Percentiles rank a stretch among this genome's conserved stretches.
Evolutionary conservation across 2,797 vertebrate species (phyloP).

Genomic region (Poeciliopsis paucimaculata): DNA sequence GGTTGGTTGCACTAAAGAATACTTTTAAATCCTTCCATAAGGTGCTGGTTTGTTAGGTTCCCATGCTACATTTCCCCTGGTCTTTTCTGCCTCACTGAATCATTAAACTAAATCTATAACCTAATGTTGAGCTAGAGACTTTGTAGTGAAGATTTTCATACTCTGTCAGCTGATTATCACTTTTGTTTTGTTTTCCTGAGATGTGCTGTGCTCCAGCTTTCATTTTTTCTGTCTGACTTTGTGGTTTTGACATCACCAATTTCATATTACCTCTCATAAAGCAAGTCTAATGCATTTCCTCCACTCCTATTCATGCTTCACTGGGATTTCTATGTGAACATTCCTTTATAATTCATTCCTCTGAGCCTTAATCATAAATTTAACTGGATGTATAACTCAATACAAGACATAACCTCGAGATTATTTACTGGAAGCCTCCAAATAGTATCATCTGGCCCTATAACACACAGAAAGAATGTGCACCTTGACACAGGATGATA

Average conservation of each 20-base stretch:
- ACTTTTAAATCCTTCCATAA: neutral
- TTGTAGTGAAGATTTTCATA: neutral
- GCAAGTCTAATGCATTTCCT: constrained; percentile 18
- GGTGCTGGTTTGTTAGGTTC: neutral
- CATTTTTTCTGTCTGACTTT: neutral
- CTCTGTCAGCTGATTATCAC: neutral
- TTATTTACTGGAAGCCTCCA: constrained; percentile 79
- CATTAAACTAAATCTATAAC: neutral
- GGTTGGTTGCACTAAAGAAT: neutral
- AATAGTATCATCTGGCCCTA: constrained; percentile 63
- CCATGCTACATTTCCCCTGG: neutral
- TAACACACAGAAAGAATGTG: constrained; percentile 78
- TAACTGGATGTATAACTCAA: constrained; percentile 64
- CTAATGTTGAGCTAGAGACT: too few species aligned
- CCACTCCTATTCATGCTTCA: constrained; percentile 23
- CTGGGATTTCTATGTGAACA: constrained; percentile 32
- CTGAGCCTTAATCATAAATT: constrained; percentile 58
- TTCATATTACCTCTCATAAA: constrained; percentile 23
- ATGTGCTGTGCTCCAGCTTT: neutral
- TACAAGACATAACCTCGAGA: constrained; percentile 72
- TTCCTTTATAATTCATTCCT: constrained; percentile 38
- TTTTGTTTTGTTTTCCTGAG: neutral
- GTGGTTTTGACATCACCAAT: constrained; percentile 10
- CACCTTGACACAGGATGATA: constrained; percentile 78
- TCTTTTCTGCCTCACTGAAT: neutral